These are phyloP conservation scores for Drosophila simulans DNA, from an alignment of 1,140 invertebrate genomes.

Conservation along the genomic window DNA sequence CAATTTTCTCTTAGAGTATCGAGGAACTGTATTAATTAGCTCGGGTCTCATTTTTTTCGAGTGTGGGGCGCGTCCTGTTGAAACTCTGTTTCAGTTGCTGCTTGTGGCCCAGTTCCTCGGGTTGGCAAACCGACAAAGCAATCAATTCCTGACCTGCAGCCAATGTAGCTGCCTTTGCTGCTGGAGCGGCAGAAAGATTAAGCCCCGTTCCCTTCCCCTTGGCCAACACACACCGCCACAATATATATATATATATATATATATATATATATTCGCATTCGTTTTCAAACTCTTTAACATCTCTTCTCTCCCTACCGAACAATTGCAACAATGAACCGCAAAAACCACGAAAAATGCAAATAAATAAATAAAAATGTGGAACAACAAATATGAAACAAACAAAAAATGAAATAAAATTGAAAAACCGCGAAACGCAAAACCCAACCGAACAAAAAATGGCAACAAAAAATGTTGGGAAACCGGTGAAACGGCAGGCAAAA, in stretches of 20 bases:
- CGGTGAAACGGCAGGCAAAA: conserved; percentile 61
- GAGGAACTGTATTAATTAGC: too few species aligned
- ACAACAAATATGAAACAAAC: conserved; percentile 48
- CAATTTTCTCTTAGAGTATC: too few species aligned
- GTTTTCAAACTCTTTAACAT: conserved; percentile 66
- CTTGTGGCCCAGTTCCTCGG: conserved; percentile 44
- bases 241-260: conserved; percentile 60
- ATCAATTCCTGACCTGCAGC: conserved; percentile 67
- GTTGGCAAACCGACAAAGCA: conserved; percentile 78
- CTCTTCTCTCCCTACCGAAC: conserved; percentile 60
- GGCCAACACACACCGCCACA: conserved; percentile 14
- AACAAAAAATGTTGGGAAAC: conserved; percentile 22
- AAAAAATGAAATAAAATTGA: conserved; percentile 52
- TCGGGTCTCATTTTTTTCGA: not conserved
- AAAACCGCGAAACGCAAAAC: conserved; percentile 59
- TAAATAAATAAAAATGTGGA: conserved; percentile 73
- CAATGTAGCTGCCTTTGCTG: conserved; percentile 14
- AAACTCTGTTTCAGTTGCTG: conserved; percentile 35
- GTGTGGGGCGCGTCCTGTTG: conserved; percentile 12
- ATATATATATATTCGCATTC: conserved; percentile 60
- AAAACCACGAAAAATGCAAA: conserved; percentile 71
- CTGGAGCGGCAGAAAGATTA: conserved; percentile 61
- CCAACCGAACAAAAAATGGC: conserved; percentile 29
- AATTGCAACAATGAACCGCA: conserved; percentile 67
- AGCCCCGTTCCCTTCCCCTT: conserved; percentile 12